These are phyloP conservation scores for Ahaetulla prasina DNA, from an alignment of 2,113 vertebrate genomes.

Conservation along the genomic window DNA sequence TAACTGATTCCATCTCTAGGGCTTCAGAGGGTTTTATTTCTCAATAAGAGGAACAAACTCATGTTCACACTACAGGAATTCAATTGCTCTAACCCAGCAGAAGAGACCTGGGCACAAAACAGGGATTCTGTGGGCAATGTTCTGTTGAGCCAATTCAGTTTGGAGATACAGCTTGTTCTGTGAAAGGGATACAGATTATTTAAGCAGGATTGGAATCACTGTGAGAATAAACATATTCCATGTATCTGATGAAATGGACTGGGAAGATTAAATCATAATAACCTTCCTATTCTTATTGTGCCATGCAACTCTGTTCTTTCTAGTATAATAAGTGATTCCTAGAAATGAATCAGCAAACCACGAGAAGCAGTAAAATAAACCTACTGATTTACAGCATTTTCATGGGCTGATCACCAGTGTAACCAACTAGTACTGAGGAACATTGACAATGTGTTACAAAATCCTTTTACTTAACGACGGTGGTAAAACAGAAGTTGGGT, in stretches of 20 bases:
- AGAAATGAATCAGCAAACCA: slow-evolving; percentile 2
- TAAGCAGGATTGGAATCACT: neutral
- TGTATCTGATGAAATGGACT: neutral
- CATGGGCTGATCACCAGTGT: neutral
- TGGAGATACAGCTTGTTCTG: neutral
- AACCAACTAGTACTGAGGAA: neutral
- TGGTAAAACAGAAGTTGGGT: neutral
- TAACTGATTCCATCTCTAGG: slow-evolving; percentile 26
- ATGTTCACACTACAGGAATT: neutral
- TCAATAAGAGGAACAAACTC: neutral
- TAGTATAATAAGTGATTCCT: neutral
- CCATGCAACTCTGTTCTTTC: neutral
- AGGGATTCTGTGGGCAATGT: neutral
- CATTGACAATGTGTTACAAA: neutral
- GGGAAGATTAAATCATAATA: neutral
- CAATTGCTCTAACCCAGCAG: neutral
- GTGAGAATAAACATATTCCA: neutral
- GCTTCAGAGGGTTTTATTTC: slow-evolving; percentile 19
- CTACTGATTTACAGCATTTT: neutral
- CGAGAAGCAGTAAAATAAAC: neutral
- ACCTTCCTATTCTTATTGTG: neutral
- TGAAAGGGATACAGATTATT: neutral
- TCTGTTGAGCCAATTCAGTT: neutral
- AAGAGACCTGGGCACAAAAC: neutral
- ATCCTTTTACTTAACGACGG: too few species aligned